These are phyloP conservation scores for Coptodon bakossiorum DNA, from an alignment of 2,113 vertebrate genomes.

Conservation along the genomic window DNA sequence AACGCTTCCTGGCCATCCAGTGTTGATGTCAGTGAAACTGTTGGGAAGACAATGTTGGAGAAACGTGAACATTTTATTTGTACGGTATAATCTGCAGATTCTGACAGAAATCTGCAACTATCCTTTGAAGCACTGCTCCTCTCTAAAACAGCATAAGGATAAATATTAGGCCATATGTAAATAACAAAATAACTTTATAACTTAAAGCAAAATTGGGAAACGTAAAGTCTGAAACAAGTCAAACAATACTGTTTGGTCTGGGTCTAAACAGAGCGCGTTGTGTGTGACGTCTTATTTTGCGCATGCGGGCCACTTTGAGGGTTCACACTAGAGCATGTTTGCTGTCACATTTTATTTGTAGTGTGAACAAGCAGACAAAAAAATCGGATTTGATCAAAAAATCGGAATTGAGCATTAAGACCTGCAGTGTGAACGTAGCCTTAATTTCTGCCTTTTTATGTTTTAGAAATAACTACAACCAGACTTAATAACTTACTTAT, in stretches of 20 bases:
- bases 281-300: fast-evolving
- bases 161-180: background rate
- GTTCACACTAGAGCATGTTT: background rate
- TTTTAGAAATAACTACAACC: background rate
- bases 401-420: background rate
- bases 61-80: background rate
- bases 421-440: background rate
- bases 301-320: fast-evolving
- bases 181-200: background rate
- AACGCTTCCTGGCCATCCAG: background rate
- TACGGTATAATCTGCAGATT: background rate
- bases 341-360: background rate
- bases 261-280: background rate
- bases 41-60: fast-evolving
- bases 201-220: background rate
- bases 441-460: background rate
- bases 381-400: background rate
- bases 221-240: background rate
- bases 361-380: background rate
- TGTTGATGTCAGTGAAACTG: background rate
- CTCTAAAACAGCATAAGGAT: background rate
- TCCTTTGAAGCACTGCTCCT: background rate
- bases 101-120: background rate
- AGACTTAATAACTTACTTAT: background rate
- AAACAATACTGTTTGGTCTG: background rate